phyloP scores from a whole-genome alignment of 2,113 vertebrate genomes.

The Malurus alboscapulatus region DNA sequence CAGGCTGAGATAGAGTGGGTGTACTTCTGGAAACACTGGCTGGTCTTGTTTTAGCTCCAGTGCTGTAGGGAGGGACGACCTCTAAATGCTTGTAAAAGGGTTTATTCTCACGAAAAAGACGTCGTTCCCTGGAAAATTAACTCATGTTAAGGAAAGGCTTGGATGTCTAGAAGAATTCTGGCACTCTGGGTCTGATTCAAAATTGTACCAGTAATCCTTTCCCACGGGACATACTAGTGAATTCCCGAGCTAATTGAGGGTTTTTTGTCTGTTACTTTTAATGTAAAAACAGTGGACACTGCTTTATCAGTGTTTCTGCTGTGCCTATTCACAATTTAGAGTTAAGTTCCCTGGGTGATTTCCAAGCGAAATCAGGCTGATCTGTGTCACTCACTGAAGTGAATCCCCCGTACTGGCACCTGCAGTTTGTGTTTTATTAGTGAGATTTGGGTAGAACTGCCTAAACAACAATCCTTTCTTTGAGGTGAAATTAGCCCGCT shows the following conservation, averaged over 20 bases:
- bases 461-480: not conserved
- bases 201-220: not conserved
- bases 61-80: not conserved
- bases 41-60: conserved; percentile 11
- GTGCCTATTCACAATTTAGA: not conserved
- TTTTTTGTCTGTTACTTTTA: not conserved
- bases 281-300: fast-evolving
- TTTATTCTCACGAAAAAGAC: conserved; percentile 10
- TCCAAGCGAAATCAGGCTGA: not conserved
- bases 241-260: not conserved
- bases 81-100: conserved; percentile 13
- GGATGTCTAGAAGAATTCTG: not conserved
- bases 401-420: not conserved
- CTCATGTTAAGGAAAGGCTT: not conserved
- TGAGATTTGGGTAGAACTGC: not conserved
- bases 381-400: not conserved
- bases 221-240: not conserved
- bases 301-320: not conserved
- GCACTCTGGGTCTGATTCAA: not conserved
- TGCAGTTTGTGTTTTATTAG: not conserved
- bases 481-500: not conserved
- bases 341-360: not conserved
- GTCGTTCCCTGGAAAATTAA: conserved; percentile 4
- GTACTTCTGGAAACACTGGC: conserved; percentile 21
- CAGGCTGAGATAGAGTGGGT: not conserved